These are phyloP conservation scores for Lochmaea crataegi DNA, from an alignment of 2,888 invertebrate genomes.

Conservation along the genomic window DNA sequence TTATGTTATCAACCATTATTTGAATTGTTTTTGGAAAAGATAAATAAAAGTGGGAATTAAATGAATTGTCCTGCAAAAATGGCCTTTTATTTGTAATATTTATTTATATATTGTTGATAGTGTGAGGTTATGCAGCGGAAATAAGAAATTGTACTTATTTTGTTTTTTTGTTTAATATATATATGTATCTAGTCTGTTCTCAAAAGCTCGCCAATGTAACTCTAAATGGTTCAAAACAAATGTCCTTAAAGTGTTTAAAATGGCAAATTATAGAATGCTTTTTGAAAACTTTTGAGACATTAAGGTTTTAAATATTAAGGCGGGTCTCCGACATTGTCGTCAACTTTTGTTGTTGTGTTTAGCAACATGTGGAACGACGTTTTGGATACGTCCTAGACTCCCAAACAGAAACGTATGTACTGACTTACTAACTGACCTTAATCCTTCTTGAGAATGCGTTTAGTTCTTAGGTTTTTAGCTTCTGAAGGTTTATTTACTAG, in stretches of 20 bases:
- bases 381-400: too few relatives aligned
- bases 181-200: constrained; percentile 46
- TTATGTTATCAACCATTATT: too few relatives aligned
- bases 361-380: too few relatives aligned
- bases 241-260: not conserved
- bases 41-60: not conserved
- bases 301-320: not conserved
- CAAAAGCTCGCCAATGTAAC: constrained; percentile 28
- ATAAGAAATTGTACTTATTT: constrained; percentile 42
- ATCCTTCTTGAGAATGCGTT: too few relatives aligned
- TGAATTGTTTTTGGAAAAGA: too few relatives aligned
- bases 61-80: constrained; percentile 14
- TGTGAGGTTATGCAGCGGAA: constrained; percentile 39
- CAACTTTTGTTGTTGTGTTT: too few relatives aligned
- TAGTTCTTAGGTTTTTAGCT: too few relatives aligned
- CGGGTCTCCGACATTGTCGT: not conserved
- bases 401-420: too few relatives aligned
- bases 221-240: constrained; percentile 16
- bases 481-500: too few relatives aligned
- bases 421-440: too few relatives aligned
- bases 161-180: constrained; percentile 43
- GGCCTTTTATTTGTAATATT: constrained; percentile 33
- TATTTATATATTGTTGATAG: constrained; percentile 37
- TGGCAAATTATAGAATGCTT: not conserved
- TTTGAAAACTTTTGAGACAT: not conserved